phyloP scores from a whole-genome alignment of 2,888 invertebrate species.

The Philhelius pedissequus region DNA sequence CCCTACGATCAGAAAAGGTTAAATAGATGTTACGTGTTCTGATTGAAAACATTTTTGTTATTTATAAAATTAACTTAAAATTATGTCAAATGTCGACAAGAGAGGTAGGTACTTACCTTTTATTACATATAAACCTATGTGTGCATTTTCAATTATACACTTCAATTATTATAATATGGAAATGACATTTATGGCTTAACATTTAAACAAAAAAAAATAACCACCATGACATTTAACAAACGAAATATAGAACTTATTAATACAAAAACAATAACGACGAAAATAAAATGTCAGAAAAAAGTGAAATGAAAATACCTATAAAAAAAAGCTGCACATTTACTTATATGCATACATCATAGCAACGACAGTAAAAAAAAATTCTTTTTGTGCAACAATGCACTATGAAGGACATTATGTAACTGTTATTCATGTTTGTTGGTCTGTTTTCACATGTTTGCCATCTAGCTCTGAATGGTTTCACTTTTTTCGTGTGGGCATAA shows the following conservation, averaged over 20 bases:
- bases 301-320: not conserved
- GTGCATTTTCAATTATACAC: too few species aligned
- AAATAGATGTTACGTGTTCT: not conserved
- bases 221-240: not conserved
- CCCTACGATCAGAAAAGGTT: not conserved
- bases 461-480: not conserved
- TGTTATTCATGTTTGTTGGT: not conserved
- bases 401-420: not conserved
- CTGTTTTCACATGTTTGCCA: not conserved
- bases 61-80: not conserved
- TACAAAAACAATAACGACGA: not conserved
- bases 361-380: not conserved
- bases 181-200: not conserved
- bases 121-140: not conserved
- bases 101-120: not conserved
- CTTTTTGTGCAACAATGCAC: not conserved
- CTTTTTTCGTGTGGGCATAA: not conserved
- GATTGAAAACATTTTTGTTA: not conserved
- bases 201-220: not conserved
- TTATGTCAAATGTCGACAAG: not conserved
- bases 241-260: not conserved
- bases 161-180: not conserved
- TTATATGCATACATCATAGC: not conserved
- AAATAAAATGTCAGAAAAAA: not conserved
- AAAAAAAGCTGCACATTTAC: too few species aligned